These are phyloP conservation scores for Ceratitis capitata DNA, from an alignment of 1,140 invertebrate genomes.

Conservation along the genomic window DNA sequence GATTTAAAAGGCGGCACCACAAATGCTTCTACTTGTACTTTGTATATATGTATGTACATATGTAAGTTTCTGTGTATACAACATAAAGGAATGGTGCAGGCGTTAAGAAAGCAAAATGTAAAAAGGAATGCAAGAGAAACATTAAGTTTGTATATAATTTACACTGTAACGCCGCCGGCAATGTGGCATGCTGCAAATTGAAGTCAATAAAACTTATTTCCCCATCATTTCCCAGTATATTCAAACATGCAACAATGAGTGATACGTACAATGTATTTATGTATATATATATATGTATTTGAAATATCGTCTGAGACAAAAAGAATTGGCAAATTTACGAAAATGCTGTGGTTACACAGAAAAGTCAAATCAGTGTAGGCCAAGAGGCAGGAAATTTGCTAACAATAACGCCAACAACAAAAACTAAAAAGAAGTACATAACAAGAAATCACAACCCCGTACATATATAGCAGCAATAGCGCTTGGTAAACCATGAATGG, in stretches of 20 bases:
- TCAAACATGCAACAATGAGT: neutral
- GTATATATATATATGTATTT: no score
- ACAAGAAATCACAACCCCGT: neutral
- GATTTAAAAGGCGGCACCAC: neutral
- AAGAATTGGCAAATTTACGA: neutral
- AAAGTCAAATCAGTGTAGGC: neutral
- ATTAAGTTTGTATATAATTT: slow-evolving; percentile 13
- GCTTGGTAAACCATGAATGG: slow-evolving; percentile 14
- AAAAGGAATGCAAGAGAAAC: neutral
- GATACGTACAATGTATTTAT: no score
- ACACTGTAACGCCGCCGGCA: slow-evolving; percentile 13
- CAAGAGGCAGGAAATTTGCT: neutral
- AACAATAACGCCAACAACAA: neutral
- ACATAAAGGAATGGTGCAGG: no score
- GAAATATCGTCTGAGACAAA: neutral
- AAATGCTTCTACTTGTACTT: neutral
- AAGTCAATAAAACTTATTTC: slow-evolving; percentile 33
- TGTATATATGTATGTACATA: neutral
- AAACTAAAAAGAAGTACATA: neutral
- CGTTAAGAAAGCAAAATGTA: neutral
- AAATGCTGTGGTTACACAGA: neutral
- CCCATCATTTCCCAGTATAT: slow-evolving; percentile 17
- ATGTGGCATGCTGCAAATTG: slow-evolving; percentile 27
- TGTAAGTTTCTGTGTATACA: neutral
- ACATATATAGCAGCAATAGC: neutral